Evolutionary conservation across 1,140 invertebrate species (phyloP).

Genomic region (Limonius californicus): DNA sequence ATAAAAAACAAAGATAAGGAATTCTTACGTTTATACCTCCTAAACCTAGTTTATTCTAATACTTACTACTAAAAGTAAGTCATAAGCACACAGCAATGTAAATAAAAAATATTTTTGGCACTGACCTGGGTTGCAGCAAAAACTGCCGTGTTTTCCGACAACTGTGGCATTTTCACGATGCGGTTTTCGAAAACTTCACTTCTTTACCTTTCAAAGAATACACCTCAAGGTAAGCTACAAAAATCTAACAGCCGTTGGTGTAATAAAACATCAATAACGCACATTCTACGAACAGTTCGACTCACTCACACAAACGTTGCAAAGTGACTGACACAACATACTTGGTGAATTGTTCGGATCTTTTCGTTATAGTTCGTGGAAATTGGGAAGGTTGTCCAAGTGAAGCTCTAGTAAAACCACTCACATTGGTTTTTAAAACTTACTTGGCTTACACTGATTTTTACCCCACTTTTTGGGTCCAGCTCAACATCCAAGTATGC

Average conservation of each 20-base stretch:
- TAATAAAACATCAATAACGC: neutral
- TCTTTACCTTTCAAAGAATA: neutral
- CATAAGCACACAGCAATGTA: too few relatives aligned
- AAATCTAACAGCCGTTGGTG: neutral
- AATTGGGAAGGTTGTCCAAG: too few relatives aligned
- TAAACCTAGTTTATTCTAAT: too few relatives aligned
- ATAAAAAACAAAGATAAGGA: too few relatives aligned
- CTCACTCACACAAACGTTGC: neutral
- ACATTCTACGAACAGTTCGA: neutral
- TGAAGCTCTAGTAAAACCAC: too few relatives aligned
- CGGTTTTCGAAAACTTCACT: neutral
- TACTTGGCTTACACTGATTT: too few relatives aligned
- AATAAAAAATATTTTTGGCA: neutral
- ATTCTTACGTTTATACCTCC: too few relatives aligned
- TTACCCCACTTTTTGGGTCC: too few relatives aligned
- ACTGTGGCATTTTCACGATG: conserved; percentile 2
- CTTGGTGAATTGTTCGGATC: neutral
- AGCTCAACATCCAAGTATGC: too few relatives aligned
- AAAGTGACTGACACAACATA: neutral
- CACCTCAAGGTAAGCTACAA: neutral
- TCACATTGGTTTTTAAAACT: too few relatives aligned
- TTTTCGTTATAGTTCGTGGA: too few relatives aligned
- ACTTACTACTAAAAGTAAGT: too few relatives aligned
- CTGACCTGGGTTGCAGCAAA: neutral
- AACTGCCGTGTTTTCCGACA: neutral